These are phyloP conservation scores for Apeltes quadracus DNA, from an alignment of 2,113 vertebrate genomes.

Conservation along the genomic window DNA sequence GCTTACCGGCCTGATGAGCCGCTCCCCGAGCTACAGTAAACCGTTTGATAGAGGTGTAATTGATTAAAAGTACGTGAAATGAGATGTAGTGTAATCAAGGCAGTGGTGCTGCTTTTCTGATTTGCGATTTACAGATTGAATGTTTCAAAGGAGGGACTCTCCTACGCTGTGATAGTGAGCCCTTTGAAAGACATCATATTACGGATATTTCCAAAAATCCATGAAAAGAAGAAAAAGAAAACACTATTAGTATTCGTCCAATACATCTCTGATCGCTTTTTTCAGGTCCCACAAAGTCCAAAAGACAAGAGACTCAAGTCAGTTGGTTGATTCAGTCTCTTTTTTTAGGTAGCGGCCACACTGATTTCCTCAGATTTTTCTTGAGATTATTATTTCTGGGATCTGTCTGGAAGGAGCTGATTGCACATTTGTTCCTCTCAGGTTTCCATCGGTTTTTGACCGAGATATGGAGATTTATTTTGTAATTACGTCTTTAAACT, in stretches of 20 bases:
- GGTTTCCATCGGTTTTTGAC: not conserved
- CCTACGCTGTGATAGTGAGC: conserved; percentile 2
- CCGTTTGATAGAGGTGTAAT: conserved; percentile 70
- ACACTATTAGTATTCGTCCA: not conserved
- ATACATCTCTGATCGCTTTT: conserved; percentile 37
- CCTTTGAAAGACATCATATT: not conserved
- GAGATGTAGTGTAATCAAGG: conserved; percentile 59
- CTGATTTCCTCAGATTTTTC: not conserved
- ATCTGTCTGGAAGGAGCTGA: not conserved
- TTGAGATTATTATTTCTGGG: not conserved
- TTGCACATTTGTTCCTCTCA: conserved; percentile 13
- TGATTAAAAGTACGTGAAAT: conserved; percentile 68
- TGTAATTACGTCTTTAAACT: not conserved
- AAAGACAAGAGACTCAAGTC: not conserved
- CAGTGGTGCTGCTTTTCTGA: conserved; percentile 26
- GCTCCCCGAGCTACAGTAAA: conserved; percentile 54
- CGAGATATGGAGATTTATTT: not conserved
- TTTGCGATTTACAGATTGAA: conserved; percentile 20
- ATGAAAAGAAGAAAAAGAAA: not conserved
- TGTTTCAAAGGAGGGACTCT: not conserved
- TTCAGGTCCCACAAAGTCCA: conserved; percentile 10
- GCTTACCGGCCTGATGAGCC: conserved; percentile 65
- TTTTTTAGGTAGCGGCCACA: not conserved
- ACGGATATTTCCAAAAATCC: conserved; percentile 22
- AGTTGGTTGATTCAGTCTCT: not conserved